phyloP scores from a whole-genome alignment of 2,113 vertebrate species.

The Hymenochirus boettgeri region DNA sequence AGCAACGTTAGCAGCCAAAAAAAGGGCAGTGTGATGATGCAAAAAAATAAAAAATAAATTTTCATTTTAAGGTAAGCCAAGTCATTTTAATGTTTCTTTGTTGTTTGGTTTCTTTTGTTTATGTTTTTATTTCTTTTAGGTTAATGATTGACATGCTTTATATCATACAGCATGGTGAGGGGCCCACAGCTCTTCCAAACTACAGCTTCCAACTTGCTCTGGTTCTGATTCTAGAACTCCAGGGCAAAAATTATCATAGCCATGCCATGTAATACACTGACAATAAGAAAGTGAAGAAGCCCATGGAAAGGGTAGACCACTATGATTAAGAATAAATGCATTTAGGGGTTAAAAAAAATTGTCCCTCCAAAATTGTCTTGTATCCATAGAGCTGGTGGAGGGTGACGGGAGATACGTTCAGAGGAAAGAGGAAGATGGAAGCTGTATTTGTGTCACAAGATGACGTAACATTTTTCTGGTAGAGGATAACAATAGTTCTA shows the following conservation, averaged over 20 bases:
- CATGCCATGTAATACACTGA: no score
- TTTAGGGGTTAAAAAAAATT: no score
- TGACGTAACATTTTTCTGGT: not conserved
- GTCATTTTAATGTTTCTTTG: no score
- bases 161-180: conserved; percentile 42
- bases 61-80: conserved; percentile 54
- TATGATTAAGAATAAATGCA: no score
- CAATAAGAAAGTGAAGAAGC: no score
- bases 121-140: no score
- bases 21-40: conserved; percentile 54
- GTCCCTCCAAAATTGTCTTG: no score
- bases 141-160: conserved; percentile 50
- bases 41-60: conserved; percentile 52
- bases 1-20: conserved; percentile 67
- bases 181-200: not conserved
- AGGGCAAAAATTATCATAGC: no score
- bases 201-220: not conserved
- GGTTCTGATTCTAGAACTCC: not conserved
- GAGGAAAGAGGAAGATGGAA: not conserved
- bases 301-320: no score
- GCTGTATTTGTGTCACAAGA: not conserved
- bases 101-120: conserved; percentile 4
- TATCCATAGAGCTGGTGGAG: not conserved
- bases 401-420: not conserved
- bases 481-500: not conserved